Conservation (phyloP, 2,888 invertebrate genomes). For the Parascotia fuliginaria region DNA sequence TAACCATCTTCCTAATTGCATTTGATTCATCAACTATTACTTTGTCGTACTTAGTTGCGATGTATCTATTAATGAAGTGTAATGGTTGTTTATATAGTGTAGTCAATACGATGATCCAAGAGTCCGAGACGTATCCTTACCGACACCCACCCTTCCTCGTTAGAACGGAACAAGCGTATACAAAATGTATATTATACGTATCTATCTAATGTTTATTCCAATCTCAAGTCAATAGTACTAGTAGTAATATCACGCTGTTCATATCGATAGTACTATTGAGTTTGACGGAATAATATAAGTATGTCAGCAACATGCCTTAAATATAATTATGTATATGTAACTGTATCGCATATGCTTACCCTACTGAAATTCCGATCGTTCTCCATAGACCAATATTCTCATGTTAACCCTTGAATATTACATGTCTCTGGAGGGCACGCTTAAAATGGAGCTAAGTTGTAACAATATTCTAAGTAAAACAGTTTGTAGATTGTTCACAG, state of each 20-base stretch:
- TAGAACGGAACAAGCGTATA: no score
- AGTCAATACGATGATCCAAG: slow-evolving; percentile 35
- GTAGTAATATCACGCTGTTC: no score
- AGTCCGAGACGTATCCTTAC: slow-evolving; percentile 33
- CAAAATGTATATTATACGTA: no score
- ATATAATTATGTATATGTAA: no score
- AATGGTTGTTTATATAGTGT: slow-evolving; percentile 30
- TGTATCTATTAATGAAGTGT: slow-evolving; percentile 12
- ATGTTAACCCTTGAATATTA: slow-evolving; percentile 1
- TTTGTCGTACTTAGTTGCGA: not conserved
- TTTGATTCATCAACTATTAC: no score
- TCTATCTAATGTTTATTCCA: no score
- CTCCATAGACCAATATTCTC: not conserved
- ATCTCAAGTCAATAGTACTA: not conserved
- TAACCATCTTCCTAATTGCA: no score
- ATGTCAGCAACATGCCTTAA: not conserved
- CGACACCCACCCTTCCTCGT: slow-evolving; percentile 34
- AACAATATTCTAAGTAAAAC: slow-evolving; percentile 4
- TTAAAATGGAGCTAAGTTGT: not conserved
- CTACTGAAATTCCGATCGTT: not conserved
- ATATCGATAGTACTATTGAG: not conserved
- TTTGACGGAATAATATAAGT: not conserved
- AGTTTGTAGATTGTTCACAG: slow-evolving; percentile 7
- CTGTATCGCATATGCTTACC: not conserved
- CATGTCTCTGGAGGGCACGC: not conserved